A percentile compares a stretch with the other conserved stretches of the same genome.
phyloP scores from a whole-genome alignment of 2,113 vertebrate genomes.

The Nymphicus hollandicus region DNA sequence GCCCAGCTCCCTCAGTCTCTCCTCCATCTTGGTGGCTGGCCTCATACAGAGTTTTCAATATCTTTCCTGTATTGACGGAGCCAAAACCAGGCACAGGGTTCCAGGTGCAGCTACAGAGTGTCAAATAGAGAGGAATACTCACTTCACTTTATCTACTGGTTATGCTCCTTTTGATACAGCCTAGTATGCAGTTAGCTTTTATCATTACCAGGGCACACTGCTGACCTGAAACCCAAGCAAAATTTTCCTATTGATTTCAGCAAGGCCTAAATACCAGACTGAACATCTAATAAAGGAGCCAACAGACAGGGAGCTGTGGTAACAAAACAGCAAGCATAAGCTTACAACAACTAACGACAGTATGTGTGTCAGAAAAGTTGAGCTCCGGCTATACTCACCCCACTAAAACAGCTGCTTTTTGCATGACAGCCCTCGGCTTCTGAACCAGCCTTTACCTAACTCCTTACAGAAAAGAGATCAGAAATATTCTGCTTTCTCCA shows the following conservation, averaged over 20 bases:
- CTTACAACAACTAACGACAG: not conserved
- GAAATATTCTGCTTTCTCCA: not conserved
- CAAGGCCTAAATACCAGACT: constrained; percentile 28
- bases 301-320: not conserved
- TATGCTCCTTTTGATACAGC: not conserved
- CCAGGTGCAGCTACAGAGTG: not conserved
- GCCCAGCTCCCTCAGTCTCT: not conserved
- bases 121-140: not conserved
- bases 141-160: not conserved
- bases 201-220: not conserved
- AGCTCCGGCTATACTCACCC: not conserved
- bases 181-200: constrained; percentile 1
- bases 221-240: constrained; percentile 44
- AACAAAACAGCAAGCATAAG: not conserved
- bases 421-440: not conserved
- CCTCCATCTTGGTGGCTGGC: not conserved
- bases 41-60: not conserved
- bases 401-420: not conserved
- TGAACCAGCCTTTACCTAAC: not conserved
- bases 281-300: constrained; percentile 11
- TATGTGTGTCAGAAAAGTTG: not conserved
- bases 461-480: not conserved
- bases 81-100: not conserved
- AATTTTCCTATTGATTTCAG: constrained; percentile 30
- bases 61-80: not conserved